Evolutionary conservation across 2,113 vertebrate species (phyloP), one percentile per base, ranked within the genome.

Genomic region (Cygnus atratus): DNA sequence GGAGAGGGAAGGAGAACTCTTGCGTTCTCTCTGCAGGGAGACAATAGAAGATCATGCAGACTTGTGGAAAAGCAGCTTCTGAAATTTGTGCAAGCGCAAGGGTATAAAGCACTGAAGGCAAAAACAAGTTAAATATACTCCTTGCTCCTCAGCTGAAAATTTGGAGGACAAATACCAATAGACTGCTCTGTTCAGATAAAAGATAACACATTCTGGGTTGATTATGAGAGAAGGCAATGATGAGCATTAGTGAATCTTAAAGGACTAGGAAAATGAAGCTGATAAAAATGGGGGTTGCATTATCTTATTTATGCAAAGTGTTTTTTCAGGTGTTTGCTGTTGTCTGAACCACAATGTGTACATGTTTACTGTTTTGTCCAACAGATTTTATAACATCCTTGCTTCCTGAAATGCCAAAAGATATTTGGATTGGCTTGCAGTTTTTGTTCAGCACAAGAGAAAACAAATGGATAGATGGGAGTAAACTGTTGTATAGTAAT

Each of bases 331-430:
- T 44, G 25, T 85, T 91, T 88, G 37, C 28, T 88, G 29, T 68
- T 95, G 57, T 82, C 59, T 88, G 65, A 73, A 72, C 75, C 28
- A 65, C 43, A 71, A 22, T 62, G 26, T 79, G 37, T 93, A 61
- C 33, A 48, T 81, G 13, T 95, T 85, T 83, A 74, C 50, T 93
- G 20, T 77, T 96, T 84, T 87, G 86, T 83, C 55, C 89, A 84
- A 97, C 93, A 99, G 99, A 99, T 97, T 99, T 99, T 96, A 98
- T 99, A 98, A 99, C 97, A 77, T 98, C 98, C n/a, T 97, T 99
- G 92, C 88, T 99, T 97, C 97, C 98, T 4, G 55, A 29, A 8
- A 90, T 98, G 95, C 96, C 80, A 24, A 74, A 94, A 41, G 97
- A 93, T 35, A 90, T 98, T 59, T 99, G 99, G 99, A 99, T 99